phyloP scores from a whole-genome alignment of 2,113 vertebrate genomes.

The Ranitomeya variabilis region DNA sequence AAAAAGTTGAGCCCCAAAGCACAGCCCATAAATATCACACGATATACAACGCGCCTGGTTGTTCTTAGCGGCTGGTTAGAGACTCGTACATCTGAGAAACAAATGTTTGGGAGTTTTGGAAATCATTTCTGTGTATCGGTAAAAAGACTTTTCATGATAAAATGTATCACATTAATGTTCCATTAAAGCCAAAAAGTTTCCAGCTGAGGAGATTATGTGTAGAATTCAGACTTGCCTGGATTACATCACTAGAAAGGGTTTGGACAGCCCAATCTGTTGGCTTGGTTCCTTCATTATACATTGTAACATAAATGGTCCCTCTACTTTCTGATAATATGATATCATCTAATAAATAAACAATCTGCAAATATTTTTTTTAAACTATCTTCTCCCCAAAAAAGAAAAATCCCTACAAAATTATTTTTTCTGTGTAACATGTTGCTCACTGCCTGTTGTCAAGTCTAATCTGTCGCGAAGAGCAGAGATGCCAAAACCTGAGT shows the following conservation, averaged over 20 bases:
- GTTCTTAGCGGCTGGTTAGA: conserved; percentile 2
- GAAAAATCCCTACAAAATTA: too few species aligned
- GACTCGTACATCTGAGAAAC: conserved; percentile 15
- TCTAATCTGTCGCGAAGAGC: too few species aligned
- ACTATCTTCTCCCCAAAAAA: too few species aligned
- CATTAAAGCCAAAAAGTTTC: neutral
- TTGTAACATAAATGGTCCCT: neutral
- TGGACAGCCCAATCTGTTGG: neutral
- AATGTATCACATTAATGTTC: neutral
- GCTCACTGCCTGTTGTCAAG: too few species aligned
- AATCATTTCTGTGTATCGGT: neutral
- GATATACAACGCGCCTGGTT: conserved; percentile 9
- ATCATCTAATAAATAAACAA: too few species aligned
- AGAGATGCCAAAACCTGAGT: too few species aligned
- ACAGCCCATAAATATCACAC: conserved; percentile 52
- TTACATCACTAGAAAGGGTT: neutral
- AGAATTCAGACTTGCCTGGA: neutral
- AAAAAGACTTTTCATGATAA: neutral
- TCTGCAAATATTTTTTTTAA: too few species aligned
- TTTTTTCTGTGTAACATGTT: too few species aligned
- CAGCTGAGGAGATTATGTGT: neutral
- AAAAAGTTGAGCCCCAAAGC: conserved; percentile 51
- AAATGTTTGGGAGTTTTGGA: neutral
- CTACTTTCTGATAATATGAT: too few species aligned
- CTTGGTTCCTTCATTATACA: neutral